A percentile compares a stretch with the other conserved stretches of the same genome.
Evolutionary conservation across 2,888 invertebrate genomes (phyloP).

Genomic region (Cryptophagus acutangulus): DNA sequence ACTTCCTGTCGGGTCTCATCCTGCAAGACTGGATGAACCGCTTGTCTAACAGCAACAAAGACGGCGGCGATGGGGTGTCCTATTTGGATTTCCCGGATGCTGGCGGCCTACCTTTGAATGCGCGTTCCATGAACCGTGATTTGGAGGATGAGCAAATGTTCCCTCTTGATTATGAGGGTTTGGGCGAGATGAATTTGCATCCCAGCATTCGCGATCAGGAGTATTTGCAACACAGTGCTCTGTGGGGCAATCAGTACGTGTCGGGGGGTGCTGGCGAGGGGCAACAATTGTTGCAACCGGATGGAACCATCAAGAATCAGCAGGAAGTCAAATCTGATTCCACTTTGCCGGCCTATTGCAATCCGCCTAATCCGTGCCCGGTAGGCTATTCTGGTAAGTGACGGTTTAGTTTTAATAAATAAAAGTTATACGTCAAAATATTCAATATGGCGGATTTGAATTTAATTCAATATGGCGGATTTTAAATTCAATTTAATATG

Average conservation of each 20-base stretch:
- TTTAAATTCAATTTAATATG: no score
- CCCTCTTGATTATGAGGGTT: constrained; percentile 64
- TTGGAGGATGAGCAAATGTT: constrained; percentile 49
- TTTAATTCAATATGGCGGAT: not conserved
- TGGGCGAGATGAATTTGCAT: constrained; percentile 56
- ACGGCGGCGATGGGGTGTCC: constrained; percentile 43
- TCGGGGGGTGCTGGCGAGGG: constrained; percentile 73
- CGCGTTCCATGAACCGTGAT: constrained; percentile 45
- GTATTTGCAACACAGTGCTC: constrained; percentile 73
- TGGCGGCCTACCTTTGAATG: constrained; percentile 43
- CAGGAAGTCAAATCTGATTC: constrained; percentile 86
- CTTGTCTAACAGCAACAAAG: no score
- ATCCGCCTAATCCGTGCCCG: constrained; percentile 98
- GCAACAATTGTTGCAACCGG: constrained; percentile 58
- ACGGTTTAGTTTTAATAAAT: constrained; percentile 1
- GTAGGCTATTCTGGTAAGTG: constrained; percentile 77
- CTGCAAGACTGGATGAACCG: constrained; percentile 72
- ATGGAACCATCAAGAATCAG: constrained; percentile 54
- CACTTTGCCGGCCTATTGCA: constrained; percentile 94
- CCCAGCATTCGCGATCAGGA: constrained; percentile 84
- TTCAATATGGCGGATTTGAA: no score
- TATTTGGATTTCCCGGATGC: constrained; percentile 62
- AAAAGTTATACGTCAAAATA: not conserved
- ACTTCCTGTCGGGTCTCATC: constrained; percentile 62
- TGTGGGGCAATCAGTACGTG: constrained; percentile 64